phyloP scores from a whole-genome alignment of 2,797 vertebrate species.

The Aphelocoma californica region DNA sequence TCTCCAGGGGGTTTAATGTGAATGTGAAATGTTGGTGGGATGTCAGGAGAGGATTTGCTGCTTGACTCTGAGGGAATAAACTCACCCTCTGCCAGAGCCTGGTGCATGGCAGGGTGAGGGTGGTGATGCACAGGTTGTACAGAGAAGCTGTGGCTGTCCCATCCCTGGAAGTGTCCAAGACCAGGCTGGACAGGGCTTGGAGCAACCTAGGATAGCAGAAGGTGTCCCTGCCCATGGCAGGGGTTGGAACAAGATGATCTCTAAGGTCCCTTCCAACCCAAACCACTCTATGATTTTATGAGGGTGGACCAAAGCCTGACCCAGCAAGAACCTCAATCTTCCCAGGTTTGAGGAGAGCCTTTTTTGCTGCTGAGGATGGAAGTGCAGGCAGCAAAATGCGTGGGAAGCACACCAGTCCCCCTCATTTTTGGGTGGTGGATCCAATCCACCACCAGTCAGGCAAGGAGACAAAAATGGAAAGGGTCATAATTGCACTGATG shows the following conservation, averaged over 20 bases:
- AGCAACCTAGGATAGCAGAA: fast-evolving
- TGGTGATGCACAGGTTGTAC: fast-evolving
- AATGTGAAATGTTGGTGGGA: background rate
- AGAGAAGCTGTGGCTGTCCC: background rate
- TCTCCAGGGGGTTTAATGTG: background rate
- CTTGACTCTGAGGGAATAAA: background rate
- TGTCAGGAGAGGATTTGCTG: background rate
- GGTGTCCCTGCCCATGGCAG: background rate
- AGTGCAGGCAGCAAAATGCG: background rate
- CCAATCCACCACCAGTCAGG: background rate
- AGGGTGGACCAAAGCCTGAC: background rate
- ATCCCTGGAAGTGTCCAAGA: background rate
- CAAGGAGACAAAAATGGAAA: background rate
- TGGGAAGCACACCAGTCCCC: background rate
- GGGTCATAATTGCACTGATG: background rate
- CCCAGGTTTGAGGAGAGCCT: background rate
- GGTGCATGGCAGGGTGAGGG: background rate
- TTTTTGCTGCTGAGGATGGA: background rate
- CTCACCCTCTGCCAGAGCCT: background rate
- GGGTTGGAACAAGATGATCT: fast-evolving
- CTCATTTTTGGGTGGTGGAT: background rate
- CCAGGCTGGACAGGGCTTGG: fast-evolving
- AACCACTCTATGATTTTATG: background rate
- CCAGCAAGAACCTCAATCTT: background rate
- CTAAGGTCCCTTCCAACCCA: background rate